Evolutionary conservation across 2,888 invertebrate genomes (phyloP).

Genomic region (Brachylomia viminalis): DNA sequence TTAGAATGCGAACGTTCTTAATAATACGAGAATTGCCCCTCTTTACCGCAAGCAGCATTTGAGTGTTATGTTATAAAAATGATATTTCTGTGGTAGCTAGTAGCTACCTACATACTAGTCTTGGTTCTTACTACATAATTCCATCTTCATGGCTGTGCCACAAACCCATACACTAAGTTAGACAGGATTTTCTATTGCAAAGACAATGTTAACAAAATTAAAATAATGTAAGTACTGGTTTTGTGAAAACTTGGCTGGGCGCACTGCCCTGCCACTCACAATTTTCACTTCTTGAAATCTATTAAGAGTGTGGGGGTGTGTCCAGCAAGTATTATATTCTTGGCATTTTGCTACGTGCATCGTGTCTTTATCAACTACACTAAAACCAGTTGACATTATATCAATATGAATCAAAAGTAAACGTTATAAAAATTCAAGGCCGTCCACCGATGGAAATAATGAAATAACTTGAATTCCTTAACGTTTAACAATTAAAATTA

Average conservation of each 20-base stretch:
- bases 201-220: background rate
- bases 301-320: conserved; percentile 36
- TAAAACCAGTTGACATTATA: conserved; percentile 58
- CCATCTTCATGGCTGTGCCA: background rate
- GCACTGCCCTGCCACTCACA: conserved; percentile 24
- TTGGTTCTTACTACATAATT: background rate
- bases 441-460: conserved; percentile 38
- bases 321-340: conserved; percentile 18
- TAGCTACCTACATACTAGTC: background rate
- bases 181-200: background rate
- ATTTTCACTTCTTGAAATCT: background rate
- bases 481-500: conserved; percentile 41
- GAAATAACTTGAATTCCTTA: conserved; percentile 60
- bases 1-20: too few species aligned
- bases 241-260: background rate
- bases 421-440: conserved; percentile 63
- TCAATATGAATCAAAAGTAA: conserved; percentile 61
- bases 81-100: too few species aligned
- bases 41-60: background rate
- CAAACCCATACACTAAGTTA: background rate
- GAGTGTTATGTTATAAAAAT: background rate
- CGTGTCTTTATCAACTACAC: conserved; percentile 11
- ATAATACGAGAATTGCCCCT: too few species aligned
- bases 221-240: background rate
- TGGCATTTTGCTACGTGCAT: conserved; percentile 2